Evolutionary conservation across 2,113 vertebrate species (phyloP).

Genomic region (Pseudorasbora parva): DNA sequence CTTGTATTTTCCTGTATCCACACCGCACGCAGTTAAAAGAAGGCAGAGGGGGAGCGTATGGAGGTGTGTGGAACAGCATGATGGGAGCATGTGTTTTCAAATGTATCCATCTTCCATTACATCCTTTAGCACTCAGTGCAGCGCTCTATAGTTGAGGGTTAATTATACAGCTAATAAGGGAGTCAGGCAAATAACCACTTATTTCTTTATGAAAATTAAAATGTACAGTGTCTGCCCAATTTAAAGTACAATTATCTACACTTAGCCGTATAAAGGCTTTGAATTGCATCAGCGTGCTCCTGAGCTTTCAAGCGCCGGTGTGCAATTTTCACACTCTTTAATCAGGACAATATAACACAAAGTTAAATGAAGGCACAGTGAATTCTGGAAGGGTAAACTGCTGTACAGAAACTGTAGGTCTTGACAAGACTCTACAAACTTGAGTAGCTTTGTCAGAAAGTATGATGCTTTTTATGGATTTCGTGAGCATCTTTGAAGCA

Average conservation of each 20-base stretch:
- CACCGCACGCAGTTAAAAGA: constrained; percentile 1
- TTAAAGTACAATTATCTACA: constrained; percentile 94
- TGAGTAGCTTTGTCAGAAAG: neutral
- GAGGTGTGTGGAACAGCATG: neutral
- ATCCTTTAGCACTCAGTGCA: constrained; percentile 86
- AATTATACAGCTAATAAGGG: constrained; percentile 93
- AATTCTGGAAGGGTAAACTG: constrained; percentile 10
- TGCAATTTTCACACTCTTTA: constrained; percentile 54
- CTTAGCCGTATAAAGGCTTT: constrained; percentile 87
- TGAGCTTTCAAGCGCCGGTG: constrained; percentile 43
- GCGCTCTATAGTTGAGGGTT: constrained; percentile 88
- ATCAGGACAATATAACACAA: constrained; percentile 46
- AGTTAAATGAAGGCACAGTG: constrained; percentile 31
- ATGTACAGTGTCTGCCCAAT: constrained; percentile 89
- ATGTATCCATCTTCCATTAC: constrained; percentile 74
- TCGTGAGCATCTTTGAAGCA: neutral
- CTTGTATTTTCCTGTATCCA: neutral
- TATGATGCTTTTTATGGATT: neutral
- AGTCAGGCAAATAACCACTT: constrained; percentile 90
- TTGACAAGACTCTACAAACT: neutral
- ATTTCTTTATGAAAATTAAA: constrained; percentile 96
- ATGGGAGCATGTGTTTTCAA: constrained; percentile 27
- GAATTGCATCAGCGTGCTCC: constrained; percentile 80
- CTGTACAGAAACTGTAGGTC: constrained; percentile 3
- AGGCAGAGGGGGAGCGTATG: neutral